phyloP scores from a whole-genome alignment of 2,113 vertebrate genomes.

The Cryptotis parvus region DNA sequence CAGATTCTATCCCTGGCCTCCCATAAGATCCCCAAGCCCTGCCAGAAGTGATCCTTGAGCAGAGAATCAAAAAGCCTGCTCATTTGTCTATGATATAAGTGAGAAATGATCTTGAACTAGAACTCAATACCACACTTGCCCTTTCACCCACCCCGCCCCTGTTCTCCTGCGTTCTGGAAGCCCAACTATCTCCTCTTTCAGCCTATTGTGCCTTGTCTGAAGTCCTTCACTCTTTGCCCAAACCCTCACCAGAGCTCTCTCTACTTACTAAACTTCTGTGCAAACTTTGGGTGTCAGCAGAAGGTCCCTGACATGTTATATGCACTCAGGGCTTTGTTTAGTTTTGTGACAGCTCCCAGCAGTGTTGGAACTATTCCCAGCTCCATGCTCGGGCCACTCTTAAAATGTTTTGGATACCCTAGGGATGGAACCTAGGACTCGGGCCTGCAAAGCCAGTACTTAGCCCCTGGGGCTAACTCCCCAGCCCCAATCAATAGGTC shows the following conservation, averaged over 20 bases:
- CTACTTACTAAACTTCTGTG: not conserved
- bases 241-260: not conserved
- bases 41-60: too few species aligned
- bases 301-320: not conserved
- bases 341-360: too few species aligned
- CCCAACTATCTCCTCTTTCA: not conserved
- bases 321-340: not conserved
- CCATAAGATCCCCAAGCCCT: too few species aligned
- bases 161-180: conserved; percentile 18
- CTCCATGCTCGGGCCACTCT: too few species aligned
- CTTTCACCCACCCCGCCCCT: not conserved
- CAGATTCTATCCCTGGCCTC: too few species aligned
- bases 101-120: conserved; percentile 35
- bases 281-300: not conserved
- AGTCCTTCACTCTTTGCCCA: not conserved
- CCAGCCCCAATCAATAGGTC: too few species aligned
- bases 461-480: too few species aligned
- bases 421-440: too few species aligned
- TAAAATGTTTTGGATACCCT: too few species aligned
- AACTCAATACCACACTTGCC: not conserved
- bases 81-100: not conserved
- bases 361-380: too few species aligned
- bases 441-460: too few species aligned
- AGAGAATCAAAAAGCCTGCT: too few species aligned
- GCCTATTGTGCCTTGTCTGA: not conserved